Evolutionary conservation across 2,113 vertebrate species (phyloP).

Genomic region (Pituophis catenifer): DNA sequence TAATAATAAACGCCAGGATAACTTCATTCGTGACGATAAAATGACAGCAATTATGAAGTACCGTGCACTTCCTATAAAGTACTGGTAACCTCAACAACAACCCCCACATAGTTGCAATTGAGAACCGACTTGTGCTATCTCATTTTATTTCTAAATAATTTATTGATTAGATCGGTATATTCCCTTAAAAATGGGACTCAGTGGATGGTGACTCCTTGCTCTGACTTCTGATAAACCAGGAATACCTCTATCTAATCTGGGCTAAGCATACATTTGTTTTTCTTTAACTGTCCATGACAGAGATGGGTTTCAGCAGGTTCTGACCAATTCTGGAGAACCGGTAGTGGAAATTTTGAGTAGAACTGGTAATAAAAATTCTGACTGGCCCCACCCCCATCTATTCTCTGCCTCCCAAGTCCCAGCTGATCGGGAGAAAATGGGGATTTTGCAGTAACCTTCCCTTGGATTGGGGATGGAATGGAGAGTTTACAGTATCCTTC

Average conservation of each 20-base stretch:
- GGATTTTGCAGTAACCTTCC: no score
- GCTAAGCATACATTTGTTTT: neutral
- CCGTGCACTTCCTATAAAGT: neutral
- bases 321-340: no score
- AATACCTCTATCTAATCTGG: neutral
- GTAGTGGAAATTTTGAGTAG: no score
- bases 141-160: neutral
- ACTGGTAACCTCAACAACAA: slow-evolving; percentile 1
- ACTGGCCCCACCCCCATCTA: no score
- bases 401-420: no score
- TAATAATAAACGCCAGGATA: accelerated
- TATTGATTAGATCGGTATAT: neutral
- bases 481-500: no score
- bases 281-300: neutral
- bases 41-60: neutral
- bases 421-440: no score
- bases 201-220: neutral
- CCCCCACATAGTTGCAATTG: neutral
- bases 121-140: neutral
- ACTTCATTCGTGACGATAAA: neutral
- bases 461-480: no score
- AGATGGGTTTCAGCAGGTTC: no score
- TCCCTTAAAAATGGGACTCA: neutral
- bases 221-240: neutral
- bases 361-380: no score